Conservation (phyloP, 2,113 vertebrate genomes). For the Hypocryptadius cinnamomeus region DNA sequence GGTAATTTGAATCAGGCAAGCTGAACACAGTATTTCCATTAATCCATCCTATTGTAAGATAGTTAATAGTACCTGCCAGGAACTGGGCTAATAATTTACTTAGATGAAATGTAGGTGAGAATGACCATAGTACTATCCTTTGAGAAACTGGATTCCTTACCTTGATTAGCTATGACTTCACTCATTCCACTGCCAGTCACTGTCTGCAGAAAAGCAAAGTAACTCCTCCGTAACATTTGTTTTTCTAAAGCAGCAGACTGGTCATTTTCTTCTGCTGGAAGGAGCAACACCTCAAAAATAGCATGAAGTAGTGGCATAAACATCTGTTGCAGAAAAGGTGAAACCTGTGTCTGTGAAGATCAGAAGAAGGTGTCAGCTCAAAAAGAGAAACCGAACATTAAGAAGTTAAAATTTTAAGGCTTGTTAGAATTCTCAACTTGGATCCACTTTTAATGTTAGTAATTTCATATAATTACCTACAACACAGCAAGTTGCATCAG, state of each 20-base stretch:
- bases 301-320: constrained; percentile 95
- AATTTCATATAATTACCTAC: not conserved
- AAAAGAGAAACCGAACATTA: not conserved
- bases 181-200: constrained; percentile 92
- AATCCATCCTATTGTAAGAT: not conserved
- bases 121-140: not conserved
- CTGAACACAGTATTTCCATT: not conserved
- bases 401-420: not conserved
- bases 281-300: constrained; percentile 90
- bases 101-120: not conserved
- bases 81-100: not conserved
- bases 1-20: not conserved
- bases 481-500: not conserved
- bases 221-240: constrained; percentile 93
- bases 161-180: constrained; percentile 94
- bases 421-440: not conserved
- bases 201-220: constrained; percentile 94
- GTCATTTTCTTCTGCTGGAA: constrained; percentile 96
- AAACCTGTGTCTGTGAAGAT: constrained; percentile 84
- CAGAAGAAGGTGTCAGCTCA: not conserved
- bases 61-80: not conserved
- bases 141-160: constrained; percentile 63
- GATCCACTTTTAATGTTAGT: not conserved
- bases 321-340: constrained; percentile 95
- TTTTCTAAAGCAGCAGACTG: constrained; percentile 95